phyloP scores from a whole-genome alignment of 2,888 invertebrate species.

The Erannis defoliaria region DNA sequence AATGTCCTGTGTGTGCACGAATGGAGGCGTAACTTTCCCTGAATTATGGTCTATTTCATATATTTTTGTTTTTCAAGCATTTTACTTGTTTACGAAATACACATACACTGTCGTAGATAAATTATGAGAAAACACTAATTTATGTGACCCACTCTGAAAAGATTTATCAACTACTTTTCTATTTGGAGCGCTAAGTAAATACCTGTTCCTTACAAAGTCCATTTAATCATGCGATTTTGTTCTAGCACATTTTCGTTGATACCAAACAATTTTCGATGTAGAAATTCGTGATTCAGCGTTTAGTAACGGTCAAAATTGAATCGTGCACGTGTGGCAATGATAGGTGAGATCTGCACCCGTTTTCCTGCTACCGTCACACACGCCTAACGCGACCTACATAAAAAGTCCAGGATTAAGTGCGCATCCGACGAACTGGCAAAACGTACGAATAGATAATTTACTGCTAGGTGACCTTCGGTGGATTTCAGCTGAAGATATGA shows the following conservation, averaged over 20 bases:
- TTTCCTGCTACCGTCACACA: conserved; percentile 49
- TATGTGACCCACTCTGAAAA: conserved; percentile 14
- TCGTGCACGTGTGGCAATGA: conserved; percentile 59
- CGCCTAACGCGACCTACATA: conserved; percentile 66
- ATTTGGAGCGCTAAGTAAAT: not conserved
- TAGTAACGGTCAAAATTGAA: conserved; percentile 50
- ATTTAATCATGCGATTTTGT: not conserved
- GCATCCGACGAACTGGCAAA: conserved; percentile 59
- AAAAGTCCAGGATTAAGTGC: conserved; percentile 60
- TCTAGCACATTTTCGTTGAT: conserved; percentile 4
- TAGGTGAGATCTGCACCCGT: conserved; percentile 49
- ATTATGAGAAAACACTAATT: conserved; percentile 25
- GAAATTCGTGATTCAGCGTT: conserved; percentile 42
- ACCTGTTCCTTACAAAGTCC: not conserved
- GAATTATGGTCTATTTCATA: conserved; percentile 62
- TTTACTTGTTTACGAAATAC: conserved; percentile 24
- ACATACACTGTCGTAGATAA: conserved; percentile 30
- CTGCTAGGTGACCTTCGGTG: conserved; percentile 72
- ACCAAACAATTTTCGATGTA: conserved; percentile 15
- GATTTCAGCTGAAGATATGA: conserved; percentile 75
- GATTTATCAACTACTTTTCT: conserved; percentile 8
- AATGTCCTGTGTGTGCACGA: conserved; percentile 63
- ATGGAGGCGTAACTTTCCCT: conserved; percentile 61
- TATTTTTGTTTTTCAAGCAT: conserved; percentile 40
- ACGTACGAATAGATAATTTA: conserved; percentile 74